phyloP scores from a whole-genome alignment of 2,113 vertebrate species.

The Natator depressus region DNA sequence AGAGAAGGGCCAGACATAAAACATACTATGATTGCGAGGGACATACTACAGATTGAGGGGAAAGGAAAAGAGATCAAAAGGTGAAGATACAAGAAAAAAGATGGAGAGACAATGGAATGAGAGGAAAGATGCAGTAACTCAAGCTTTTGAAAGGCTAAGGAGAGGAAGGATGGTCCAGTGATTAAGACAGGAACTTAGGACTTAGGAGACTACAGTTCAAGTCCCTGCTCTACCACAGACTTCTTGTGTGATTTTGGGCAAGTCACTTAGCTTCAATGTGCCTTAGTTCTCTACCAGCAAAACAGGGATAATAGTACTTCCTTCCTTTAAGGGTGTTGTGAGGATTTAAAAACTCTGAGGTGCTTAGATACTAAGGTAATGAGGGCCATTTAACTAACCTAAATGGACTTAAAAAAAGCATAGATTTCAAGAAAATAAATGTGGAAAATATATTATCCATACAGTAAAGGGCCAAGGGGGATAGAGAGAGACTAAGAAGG shows the following conservation, averaged over 20 bases:
- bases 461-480: no score
- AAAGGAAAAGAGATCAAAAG: not conserved
- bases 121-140: not conserved
- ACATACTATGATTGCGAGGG: not conserved
- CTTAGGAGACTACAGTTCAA: not conserved
- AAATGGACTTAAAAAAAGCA: no score
- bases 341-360: no score
- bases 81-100: not conserved
- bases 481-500: no score
- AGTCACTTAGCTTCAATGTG: not conserved
- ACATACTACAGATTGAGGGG: not conserved
- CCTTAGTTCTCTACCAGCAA: no score
- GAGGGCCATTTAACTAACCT: no score
- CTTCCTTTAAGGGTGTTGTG: no score
- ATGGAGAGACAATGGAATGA: not conserved
- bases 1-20: not conserved
- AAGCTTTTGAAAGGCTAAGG: not conserved
- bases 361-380: no score
- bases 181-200: not conserved
- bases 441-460: no score
- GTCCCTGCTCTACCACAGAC: not conserved
- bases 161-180: not conserved
- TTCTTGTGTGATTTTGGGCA: not conserved
- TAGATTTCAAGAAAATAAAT: no score
- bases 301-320: no score